Base-by-base conservation (phyloP, 92 coral and sea anemone species). In the Palythoa caribaeorum region DNA sequence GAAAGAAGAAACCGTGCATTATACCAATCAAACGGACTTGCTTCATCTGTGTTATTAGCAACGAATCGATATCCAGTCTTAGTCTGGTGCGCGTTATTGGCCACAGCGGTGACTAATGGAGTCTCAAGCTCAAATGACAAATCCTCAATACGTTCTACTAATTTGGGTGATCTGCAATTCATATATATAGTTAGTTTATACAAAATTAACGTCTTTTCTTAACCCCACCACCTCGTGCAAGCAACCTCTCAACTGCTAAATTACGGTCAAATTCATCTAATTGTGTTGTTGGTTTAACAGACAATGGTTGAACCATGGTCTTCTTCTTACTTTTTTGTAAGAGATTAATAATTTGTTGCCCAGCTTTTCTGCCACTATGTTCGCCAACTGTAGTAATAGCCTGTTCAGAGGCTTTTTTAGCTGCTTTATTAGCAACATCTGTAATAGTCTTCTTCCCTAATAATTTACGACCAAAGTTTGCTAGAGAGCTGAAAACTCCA, bases 21-120 rank as follows among this genome's bases (percentile, higher is more conserved):
- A 6, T 71, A 71, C 75, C 75, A 71, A 71, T 71, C 75, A 71
- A 71, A 71, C 21, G 75, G 75, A 38, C 39, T 20, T 9, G 21
- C 75, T 13, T 71, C 75, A 1, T 44, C 75, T 3, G 13, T 1
- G 13, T 71, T 71, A 71, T 71, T 44, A 2, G 75, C 75, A 5
- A 71, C 48, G 21, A 71, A 71, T 17, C 66, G 12, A 5, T 60
- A 60, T 2, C 14, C 14, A 1, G 66, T 60, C 14, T 60, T 60
- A 12, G 19, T 71, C 19, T 71, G 75, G 21, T 71, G 75, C 8
- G 75, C 75, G 21, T 14, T 14, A 6, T 71, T 71, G 1, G 75
- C 75, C 2, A 71, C 17, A 21, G 21, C 21, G 2, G 75, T 71
- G 75, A 71, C 75, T 12, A 60, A 20, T 12, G 66, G 66, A 2